A percentile compares a stretch with the other conserved stretches of the same genome.
These are phyloP conservation scores for Caenorhabditis panamensis DNA, from an alignment of 2,888 invertebrate genomes.

Conservation along the genomic window DNA sequence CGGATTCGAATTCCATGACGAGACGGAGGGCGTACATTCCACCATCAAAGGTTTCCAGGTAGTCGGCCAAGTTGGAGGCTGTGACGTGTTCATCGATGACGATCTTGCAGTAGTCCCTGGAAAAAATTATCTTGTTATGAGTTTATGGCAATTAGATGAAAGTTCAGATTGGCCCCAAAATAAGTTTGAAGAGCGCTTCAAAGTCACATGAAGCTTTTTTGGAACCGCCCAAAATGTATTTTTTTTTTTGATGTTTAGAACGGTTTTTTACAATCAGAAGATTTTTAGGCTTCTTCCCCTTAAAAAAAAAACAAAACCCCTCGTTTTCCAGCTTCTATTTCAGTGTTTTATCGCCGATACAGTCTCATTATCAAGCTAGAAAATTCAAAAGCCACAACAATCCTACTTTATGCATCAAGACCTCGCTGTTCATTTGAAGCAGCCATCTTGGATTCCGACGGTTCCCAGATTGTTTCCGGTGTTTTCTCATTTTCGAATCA, in stretches of 20 bases:
- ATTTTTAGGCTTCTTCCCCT: no score
- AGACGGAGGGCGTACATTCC: conserved; percentile 59
- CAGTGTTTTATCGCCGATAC: conserved; percentile 60
- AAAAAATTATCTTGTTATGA: not conserved
- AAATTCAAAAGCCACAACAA: conserved; percentile 55
- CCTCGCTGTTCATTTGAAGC: conserved; percentile 60
- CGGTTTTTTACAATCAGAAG: no score
- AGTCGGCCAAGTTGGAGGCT: conserved; percentile 41
- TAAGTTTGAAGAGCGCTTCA: no score
- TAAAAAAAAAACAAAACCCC: not conserved
- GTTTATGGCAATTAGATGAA: no score
- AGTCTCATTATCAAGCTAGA: conserved; percentile 52
- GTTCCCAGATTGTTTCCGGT: conserved; percentile 64
- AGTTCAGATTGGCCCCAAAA: no score
- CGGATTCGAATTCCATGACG: conserved; percentile 61
- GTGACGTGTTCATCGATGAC: conserved; percentile 44
- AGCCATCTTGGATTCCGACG: conserved; percentile 62
- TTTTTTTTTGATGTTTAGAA: no score
- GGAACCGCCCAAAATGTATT: no score
- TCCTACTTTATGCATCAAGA: conserved; percentile 60
- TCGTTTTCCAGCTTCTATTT: conserved; percentile 42
- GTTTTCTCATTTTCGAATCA: no score
- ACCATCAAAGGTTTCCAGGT: conserved; percentile 50
- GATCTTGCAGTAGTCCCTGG: conserved; percentile 48
- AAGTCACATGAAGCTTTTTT: no score